These are phyloP conservation scores for Gasteruption jaculator DNA, from an alignment of 2,888 invertebrate species.

Conservation along the genomic window DNA sequence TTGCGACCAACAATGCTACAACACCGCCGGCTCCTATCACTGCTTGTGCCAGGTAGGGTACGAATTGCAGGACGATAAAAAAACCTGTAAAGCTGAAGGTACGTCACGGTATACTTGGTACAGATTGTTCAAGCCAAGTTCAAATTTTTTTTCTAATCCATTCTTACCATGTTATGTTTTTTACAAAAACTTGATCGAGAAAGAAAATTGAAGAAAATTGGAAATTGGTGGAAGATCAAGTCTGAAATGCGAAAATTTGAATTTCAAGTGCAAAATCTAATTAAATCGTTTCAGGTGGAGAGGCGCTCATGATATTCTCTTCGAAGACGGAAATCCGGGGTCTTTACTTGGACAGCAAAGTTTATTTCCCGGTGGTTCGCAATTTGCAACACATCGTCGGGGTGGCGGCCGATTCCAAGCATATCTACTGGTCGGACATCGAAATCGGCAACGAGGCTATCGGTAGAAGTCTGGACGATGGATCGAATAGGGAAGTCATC, in stretches of 20 bases:
- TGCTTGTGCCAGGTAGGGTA: constrained; percentile 66
- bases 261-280: not conserved
- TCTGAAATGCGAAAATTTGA: not conserved
- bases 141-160: not conserved
- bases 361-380: constrained; percentile 53
- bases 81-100: constrained; percentile 56
- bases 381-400: constrained; percentile 62
- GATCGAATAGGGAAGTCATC: constrained; percentile 58
- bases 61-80: constrained; percentile 53
- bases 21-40: constrained; percentile 57
- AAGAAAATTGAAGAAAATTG: not conserved
- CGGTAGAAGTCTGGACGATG: constrained; percentile 61
- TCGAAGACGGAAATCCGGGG: constrained; percentile 64
- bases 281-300: constrained; percentile 56
- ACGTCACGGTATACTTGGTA: constrained; percentile 5
- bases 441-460: constrained; percentile 69
- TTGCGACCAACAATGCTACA: constrained; percentile 69
- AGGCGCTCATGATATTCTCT: constrained; percentile 67
- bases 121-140: too few species aligned
- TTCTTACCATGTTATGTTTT: not conserved
- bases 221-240: not conserved
- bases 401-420: constrained; percentile 65
- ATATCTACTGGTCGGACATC: constrained; percentile 77
- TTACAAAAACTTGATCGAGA: not conserved
- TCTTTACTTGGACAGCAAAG: constrained; percentile 57